These are phyloP conservation scores for Trichogramma evanescens DNA, from an alignment of 2,888 invertebrate species.

Conservation along the genomic window DNA sequence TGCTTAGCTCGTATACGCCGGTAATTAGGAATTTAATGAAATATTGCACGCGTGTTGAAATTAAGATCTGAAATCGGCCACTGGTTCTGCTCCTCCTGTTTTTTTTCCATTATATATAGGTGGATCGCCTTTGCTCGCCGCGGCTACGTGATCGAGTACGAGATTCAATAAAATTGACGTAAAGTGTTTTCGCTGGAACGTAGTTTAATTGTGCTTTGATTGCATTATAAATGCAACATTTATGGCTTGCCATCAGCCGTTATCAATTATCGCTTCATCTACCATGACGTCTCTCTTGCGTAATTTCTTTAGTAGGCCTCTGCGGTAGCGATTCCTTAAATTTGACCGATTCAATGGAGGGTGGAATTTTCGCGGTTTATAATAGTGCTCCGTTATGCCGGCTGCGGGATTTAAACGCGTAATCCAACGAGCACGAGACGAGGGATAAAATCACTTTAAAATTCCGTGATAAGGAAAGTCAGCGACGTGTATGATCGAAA, in stretches of 20 bases:
- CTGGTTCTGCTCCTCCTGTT: not conserved
- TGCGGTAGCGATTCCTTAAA: too few relatives aligned
- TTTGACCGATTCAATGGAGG: too few relatives aligned
- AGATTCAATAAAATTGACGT: slow-evolving; percentile 18
- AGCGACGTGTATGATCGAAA: slow-evolving; percentile 44
- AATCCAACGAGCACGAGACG: not conserved
- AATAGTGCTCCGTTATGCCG: too few relatives aligned
- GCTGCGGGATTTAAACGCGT: too few relatives aligned
- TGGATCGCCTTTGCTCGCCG: not conserved
- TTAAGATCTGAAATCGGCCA: slow-evolving; percentile 14
- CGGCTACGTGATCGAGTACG: slow-evolving; percentile 3
- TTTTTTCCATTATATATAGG: not conserved
- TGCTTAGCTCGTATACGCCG: not conserved
- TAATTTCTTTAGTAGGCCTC: too few relatives aligned
- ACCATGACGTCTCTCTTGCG: too few relatives aligned
- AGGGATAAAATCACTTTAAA: slow-evolving; percentile 30
- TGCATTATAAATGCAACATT: slow-evolving; percentile 2
- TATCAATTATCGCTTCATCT: too few relatives aligned
- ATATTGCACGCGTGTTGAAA: slow-evolving; percentile 9
- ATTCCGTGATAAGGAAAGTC: slow-evolving; percentile 42
- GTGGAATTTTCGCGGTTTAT: too few relatives aligned
- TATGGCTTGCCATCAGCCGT: too few relatives aligned
- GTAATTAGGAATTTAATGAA: slow-evolving; percentile 18
- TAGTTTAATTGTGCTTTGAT: slow-evolving; percentile 14
- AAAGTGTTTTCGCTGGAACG: slow-evolving; percentile 1